phyloP scores from a whole-genome alignment of 2,888 invertebrate species.

The Beris chalybata region DNA sequence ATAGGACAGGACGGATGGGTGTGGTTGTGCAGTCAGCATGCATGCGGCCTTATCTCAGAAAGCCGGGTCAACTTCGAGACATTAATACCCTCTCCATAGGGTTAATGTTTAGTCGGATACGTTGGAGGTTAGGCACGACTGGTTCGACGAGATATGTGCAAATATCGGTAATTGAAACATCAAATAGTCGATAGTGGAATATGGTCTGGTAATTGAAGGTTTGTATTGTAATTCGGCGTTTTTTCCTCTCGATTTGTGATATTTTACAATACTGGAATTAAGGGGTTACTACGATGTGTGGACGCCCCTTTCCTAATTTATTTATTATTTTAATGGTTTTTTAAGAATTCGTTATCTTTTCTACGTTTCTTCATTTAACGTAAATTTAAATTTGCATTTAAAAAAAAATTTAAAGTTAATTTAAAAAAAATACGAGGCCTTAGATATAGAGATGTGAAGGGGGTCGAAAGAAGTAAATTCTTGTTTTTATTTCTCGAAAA shows the following conservation, averaged over 20 bases:
- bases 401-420: too few species aligned
- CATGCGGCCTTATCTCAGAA: slow-evolving; percentile 35
- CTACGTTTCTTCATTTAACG: too few species aligned
- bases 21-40: slow-evolving; percentile 31
- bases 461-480: too few species aligned
- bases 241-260: background rate
- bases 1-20: slow-evolving; percentile 30
- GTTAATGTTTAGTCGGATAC: background rate
- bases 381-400: too few species aligned
- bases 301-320: too few species aligned
- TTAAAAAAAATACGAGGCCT: too few species aligned
- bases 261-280: background rate
- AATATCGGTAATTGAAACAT: slow-evolving; percentile 40
- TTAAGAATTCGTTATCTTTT: too few species aligned
- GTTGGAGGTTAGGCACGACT: slow-evolving; percentile 9
- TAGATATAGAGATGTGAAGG: too few species aligned
- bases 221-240: slow-evolving; percentile 21
- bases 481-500: too few species aligned
- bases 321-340: too few species aligned
- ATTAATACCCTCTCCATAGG: slow-evolving; percentile 18
- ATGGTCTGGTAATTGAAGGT: slow-evolving; percentile 37
- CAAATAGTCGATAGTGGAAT: slow-evolving; percentile 35
- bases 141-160: slow-evolving; percentile 34
- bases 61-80: slow-evolving; percentile 9
- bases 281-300: too few species aligned